Evolutionary conservation across 1,140 invertebrate species (phyloP).

Genomic region (Leptinotarsa undecemlineata): DNA sequence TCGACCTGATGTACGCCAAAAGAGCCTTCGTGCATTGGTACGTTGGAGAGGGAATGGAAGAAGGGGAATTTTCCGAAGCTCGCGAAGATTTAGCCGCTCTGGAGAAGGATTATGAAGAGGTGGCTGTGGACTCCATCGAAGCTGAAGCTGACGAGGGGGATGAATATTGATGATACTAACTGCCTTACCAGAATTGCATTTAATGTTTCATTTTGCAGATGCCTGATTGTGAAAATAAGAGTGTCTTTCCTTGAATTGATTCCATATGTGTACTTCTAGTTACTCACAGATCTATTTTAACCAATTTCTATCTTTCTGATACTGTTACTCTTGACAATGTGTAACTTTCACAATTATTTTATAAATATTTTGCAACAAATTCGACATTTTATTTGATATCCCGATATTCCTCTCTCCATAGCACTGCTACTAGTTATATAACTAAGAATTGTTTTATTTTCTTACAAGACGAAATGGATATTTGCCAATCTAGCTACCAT

Average conservation of each 20-base stretch:
- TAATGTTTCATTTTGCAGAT: neutral
- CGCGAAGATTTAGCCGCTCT: constrained; percentile 83
- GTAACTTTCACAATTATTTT: neutral
- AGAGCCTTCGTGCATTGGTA: constrained; percentile 86
- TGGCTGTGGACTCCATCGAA: constrained; percentile 71
- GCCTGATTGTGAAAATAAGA: no score
- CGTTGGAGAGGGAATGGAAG: constrained; percentile 85
- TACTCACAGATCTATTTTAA: neutral
- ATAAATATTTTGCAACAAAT: neutral
- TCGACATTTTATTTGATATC: neutral
- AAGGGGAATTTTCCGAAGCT: constrained; percentile 84
- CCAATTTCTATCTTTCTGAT: neutral
- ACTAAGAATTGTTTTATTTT: no score
- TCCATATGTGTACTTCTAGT: no score
- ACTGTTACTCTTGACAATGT: neutral
- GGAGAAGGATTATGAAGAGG: constrained; percentile 83
- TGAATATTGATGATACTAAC: constrained; percentile 62
- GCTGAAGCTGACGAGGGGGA: constrained; percentile 73
- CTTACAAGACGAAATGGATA: no score
- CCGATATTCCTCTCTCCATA: no score
- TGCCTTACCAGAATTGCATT: neutral
- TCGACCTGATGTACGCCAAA: constrained; percentile 83
- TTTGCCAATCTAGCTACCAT: no score
- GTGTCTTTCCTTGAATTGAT: no score
- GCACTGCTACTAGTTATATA: no score